phyloP scores from a whole-genome alignment of 2,797 vertebrate genomes.

The Botia almorhae region DNA sequence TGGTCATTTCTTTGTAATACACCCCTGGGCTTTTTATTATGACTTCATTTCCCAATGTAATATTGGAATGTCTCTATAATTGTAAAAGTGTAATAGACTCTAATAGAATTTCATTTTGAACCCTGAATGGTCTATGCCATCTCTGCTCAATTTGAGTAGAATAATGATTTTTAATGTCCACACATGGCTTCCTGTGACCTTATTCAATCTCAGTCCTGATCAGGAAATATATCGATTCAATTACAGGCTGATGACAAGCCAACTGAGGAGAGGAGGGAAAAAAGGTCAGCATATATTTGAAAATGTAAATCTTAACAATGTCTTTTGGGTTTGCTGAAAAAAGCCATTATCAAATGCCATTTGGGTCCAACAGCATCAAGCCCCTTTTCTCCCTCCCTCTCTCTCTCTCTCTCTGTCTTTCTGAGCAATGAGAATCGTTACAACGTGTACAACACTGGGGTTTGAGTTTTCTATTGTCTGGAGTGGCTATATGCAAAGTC shows the following conservation, averaged over 20 bases:
- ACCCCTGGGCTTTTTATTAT: constrained; percentile 99
- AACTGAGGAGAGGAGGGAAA: constrained; percentile 90
- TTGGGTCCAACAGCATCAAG: constrained; percentile 87
- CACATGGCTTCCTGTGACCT: constrained; percentile 99
- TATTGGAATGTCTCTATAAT: constrained; percentile 99
- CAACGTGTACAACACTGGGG: constrained; percentile 73
- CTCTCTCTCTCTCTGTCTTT: constrained; percentile 64
- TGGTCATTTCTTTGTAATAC: constrained; percentile 98
- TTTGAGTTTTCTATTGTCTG: constrained; percentile 75
- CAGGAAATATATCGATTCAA: constrained; percentile 99
- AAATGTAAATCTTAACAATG: constrained; percentile 99
- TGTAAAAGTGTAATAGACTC: constrained; percentile 99
- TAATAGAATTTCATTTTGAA: constrained; percentile 99
- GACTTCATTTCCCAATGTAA: constrained; percentile 99
- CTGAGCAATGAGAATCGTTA: constrained; percentile 81
- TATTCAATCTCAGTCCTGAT: constrained; percentile 99
- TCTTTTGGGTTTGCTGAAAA: constrained; percentile 92
- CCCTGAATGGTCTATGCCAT: constrained; percentile 93
- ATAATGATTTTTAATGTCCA: constrained; percentile 99
- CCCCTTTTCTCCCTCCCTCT: constrained; percentile 55
- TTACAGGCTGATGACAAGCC: constrained; percentile 98
- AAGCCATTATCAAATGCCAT: constrained; percentile 98
- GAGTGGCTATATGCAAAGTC: constrained; percentile 63
- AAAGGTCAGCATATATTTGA: constrained; percentile 99
- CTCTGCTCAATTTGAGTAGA: constrained; percentile 98